These are phyloP conservation scores for Theodoxus fluviatilis DNA, from an alignment of 2,888 invertebrate genomes.

Conservation along the genomic window DNA sequence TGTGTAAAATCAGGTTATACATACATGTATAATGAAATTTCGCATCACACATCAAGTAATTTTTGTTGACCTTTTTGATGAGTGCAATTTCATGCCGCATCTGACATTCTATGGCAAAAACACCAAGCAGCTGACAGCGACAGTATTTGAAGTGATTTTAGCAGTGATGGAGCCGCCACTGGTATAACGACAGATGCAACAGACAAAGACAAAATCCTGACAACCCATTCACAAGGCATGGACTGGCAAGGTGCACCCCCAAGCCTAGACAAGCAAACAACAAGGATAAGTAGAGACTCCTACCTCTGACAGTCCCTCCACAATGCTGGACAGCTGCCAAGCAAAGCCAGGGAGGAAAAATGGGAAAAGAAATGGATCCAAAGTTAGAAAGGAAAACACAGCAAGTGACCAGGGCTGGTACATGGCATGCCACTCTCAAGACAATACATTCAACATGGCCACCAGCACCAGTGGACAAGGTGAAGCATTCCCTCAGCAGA, in stretches of 20 bases:
- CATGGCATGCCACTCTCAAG: too few relatives aligned
- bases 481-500: too few relatives aligned
- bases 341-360: not conserved
- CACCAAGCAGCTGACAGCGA: too few relatives aligned
- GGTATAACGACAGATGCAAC: not conserved
- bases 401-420: not conserved
- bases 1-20: too few relatives aligned
- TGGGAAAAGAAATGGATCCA: not conserved
- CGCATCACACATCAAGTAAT: too few relatives aligned
- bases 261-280: not conserved
- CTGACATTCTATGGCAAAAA: too few relatives aligned
- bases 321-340: slow-evolving; percentile 54
- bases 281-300: slow-evolving; percentile 4
- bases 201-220: not conserved
- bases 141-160: not conserved
- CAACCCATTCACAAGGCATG: too few relatives aligned
- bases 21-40: too few relatives aligned
- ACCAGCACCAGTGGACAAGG: too few relatives aligned
- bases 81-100: too few relatives aligned
- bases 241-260: not conserved
- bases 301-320: slow-evolving; percentile 61
- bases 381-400: not conserved
- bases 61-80: too few relatives aligned
- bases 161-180: not conserved
- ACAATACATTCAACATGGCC: too few relatives aligned